Evolutionary conservation across 1,140 invertebrate genomes (phyloP), one percentile per base, ranked within the genome.

Genomic region (Zophobas morio): DNA sequence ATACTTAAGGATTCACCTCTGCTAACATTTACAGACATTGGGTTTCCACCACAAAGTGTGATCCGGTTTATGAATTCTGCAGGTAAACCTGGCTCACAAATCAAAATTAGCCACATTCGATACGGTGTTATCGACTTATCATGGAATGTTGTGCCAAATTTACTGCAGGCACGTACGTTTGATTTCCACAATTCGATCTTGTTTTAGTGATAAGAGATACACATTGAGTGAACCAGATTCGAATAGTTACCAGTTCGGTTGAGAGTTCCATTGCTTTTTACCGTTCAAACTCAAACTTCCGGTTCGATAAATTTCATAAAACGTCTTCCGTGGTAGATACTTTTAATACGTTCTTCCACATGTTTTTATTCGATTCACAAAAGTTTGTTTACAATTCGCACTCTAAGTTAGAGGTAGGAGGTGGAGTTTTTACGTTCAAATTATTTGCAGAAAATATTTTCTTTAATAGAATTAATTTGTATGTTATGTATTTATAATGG

Each of bases 201-300:
- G 60, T 63, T 36, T 36, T 2, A 40, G 60, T 66, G 60, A 66
- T 66, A 66, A 66, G 60, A 66, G 60, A 66, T 66, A 66, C 60
- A 66, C 60, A 66, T 72, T 72, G 36, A 40, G 42, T n/a, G 46
- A 51, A 51, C 70, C 51, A 51, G 70, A 49, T 72, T 39, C 46
- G 51, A 54, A 37, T 72, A 51, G 46, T 72, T 72, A 72, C 51
- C 70, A 51, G 51, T 72, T 72, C 70, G 37, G 51, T 72, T 51
- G 70, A 54, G 51, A 72, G 35, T 72, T 72, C 51, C 70, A 72
- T 72, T 49, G 51, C 70, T 72, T 72, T 72, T 72, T 72, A 72
- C 34, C 6, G 47, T 36, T 39, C 70, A 51, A 53, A 66, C 60
- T 66, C 60, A 8, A 39, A 66, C 60, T 66, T 66, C 60, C 60